Evolutionary conservation across 1,140 invertebrate species (phyloP).

Genomic region (Euglossa dilemma): DNA sequence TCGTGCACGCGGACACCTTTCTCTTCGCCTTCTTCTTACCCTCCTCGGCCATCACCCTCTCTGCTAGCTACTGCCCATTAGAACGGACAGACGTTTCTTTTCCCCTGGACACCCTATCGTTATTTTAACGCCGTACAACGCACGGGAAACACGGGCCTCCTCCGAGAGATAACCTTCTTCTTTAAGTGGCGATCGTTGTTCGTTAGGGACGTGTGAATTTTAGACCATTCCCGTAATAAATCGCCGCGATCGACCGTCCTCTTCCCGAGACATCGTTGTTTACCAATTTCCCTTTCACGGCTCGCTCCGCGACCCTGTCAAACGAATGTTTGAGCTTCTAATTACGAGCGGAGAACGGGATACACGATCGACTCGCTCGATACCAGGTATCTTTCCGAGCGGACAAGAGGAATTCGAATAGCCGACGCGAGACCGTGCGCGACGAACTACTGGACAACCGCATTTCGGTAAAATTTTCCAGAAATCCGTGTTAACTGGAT

Average conservation of each 20-base stretch:
- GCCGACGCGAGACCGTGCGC: not conserved
- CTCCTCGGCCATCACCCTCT: conserved; percentile 29
- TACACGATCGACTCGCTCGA: too few species aligned
- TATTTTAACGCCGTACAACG: conserved; percentile 31
- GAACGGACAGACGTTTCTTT: conserved; percentile 44
- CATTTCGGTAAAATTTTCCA: not conserved
- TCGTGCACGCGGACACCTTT: conserved; percentile 20
- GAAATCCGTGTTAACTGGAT: not conserved
- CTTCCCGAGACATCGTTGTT: not conserved
- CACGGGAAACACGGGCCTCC: conserved; percentile 24
- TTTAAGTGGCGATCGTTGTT: conserved; percentile 56
- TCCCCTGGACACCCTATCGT: conserved; percentile 43
- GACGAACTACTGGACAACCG: too few species aligned
- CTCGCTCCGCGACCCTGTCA: too few species aligned
- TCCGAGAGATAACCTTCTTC: conserved; percentile 55
- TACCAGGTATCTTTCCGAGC: too few species aligned
- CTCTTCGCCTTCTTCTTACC: conserved; percentile 37
- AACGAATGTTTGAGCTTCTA: not conserved
- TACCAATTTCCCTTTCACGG: not conserved
- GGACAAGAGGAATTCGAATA: too few species aligned
- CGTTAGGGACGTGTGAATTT: conserved; percentile 56
- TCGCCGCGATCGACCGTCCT: not conserved
- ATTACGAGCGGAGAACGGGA: not conserved
- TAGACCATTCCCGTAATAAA: conserved; percentile 25
- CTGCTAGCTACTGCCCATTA: conserved; percentile 55